A percentile compares a stretch with the other conserved stretches of the same genome.
phyloP scores from a whole-genome alignment of 2,113 vertebrate species.

The Amblyornis subalaris region DNA sequence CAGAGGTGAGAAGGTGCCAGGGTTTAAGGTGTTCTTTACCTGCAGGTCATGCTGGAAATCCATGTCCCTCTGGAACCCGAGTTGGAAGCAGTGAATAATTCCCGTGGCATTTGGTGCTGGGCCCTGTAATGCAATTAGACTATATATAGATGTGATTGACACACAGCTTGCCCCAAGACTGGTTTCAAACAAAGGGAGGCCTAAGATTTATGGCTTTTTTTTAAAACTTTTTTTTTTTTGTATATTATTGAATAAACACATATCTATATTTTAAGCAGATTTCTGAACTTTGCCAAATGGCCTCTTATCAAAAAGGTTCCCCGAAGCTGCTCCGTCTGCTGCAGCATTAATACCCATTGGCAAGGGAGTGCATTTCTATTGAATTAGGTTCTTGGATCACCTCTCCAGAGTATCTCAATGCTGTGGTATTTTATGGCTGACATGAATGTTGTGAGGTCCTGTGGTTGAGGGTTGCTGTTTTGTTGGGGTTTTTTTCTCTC shows the following conservation, averaged over 20 bases:
- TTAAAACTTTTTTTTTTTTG: neutral
- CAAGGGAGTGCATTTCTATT: conserved; percentile 52
- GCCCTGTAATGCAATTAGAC: neutral
- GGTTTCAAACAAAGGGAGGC: conserved; percentile 12
- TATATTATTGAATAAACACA: neutral
- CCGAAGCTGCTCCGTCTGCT: neutral
- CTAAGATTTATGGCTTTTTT: neutral
- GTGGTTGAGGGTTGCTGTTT: conserved; percentile 44
- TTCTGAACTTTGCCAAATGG: conserved; percentile 26
- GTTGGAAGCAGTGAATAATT: neutral
- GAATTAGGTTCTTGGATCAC: conserved; percentile 60
- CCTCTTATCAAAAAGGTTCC: conserved; percentile 55
- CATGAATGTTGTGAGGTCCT: conserved; percentile 51
- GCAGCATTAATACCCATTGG: conserved; percentile 23
- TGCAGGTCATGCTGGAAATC: neutral
- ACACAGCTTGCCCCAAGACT: neutral
- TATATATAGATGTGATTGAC: neutral
- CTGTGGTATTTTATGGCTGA: conserved; percentile 57
- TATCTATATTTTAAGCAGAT: conserved; percentile 3
- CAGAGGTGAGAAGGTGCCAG: neutral
- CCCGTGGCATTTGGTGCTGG: neutral
- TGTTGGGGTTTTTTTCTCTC: neutral
- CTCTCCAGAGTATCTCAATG: conserved; percentile 24
- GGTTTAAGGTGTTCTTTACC: neutral
- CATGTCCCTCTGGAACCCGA: neutral